These are phyloP conservation scores for Phthorimaea operculella DNA, from an alignment of 1,140 invertebrate genomes.

Conservation along the genomic window DNA sequence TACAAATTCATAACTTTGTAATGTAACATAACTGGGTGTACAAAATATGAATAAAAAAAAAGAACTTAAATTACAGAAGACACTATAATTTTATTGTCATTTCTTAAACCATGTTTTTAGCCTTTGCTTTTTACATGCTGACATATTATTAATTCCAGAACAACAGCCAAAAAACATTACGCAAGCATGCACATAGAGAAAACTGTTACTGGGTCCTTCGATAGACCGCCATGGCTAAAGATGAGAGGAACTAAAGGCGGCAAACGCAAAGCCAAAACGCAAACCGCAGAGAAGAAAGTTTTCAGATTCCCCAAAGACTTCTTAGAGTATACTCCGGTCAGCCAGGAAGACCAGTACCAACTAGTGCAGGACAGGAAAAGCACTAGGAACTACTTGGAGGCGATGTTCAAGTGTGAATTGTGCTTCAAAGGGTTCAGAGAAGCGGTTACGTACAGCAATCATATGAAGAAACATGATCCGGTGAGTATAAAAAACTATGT, in stretches of 20 bases:
- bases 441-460: conserved; percentile 37
- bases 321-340: conserved; percentile 34
- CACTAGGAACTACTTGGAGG: conserved; percentile 46
- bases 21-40: too few species aligned
- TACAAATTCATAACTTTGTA: too few species aligned
- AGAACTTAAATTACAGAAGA: too few species aligned
- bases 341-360: conserved; percentile 48
- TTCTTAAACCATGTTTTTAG: too few species aligned
- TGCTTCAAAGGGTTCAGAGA: conserved; percentile 52
- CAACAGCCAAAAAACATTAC: conserved; percentile 50
- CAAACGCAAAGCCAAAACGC: conserved; percentile 11
- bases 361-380: conserved; percentile 36
- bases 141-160: conserved; percentile 17
- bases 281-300: conserved; percentile 22
- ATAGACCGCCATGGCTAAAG: conserved; percentile 28
- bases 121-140: too few species aligned
- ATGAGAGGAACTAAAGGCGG: conserved; percentile 25
- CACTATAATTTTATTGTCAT: too few species aligned
- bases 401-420: conserved; percentile 41
- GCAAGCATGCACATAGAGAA: conserved; percentile 40
- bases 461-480: conserved; percentile 57
- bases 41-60: too few species aligned
- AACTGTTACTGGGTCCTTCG: conserved; percentile 31
- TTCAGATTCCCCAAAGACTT: conserved; percentile 44
- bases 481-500: conserved; percentile 34